These are phyloP conservation scores for Cranoglanis bouderius DNA, from an alignment of 2,113 vertebrate genomes.

Conservation along the genomic window DNA sequence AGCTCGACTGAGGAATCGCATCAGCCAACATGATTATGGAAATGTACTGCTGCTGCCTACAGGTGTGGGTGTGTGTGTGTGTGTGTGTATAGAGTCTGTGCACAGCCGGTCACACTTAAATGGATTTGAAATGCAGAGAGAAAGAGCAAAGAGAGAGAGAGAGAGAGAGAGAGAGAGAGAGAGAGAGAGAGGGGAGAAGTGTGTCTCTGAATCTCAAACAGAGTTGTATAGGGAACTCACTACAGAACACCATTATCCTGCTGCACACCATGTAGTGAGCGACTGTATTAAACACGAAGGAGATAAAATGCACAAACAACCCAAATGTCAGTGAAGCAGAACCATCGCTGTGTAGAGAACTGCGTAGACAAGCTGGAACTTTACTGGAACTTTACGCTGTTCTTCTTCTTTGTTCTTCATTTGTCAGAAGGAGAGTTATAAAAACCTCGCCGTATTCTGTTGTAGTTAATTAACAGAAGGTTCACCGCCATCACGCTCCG, in stretches of 20 bases:
- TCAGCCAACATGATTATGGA: constrained; percentile 53
- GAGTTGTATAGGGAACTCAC: neutral
- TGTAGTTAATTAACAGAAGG: too few relatives aligned
- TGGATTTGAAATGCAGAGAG: constrained; percentile 31
- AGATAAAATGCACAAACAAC: neutral
- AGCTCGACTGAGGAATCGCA: constrained; percentile 1
- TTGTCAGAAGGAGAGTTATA: too few relatives aligned
- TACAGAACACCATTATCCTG: neutral
- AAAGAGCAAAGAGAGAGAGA: neutral
- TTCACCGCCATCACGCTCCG: too few relatives aligned
- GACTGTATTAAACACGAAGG: neutral
- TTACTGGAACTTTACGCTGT: too few relatives aligned
- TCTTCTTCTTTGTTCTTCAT: too few relatives aligned
- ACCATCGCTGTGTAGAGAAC: too few relatives aligned
- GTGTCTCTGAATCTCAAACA: neutral
- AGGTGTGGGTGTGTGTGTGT: constrained; percentile 40
- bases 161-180: neutral
- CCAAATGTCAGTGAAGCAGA: too few relatives aligned
- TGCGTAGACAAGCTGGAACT: too few relatives aligned
- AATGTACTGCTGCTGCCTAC: constrained; percentile 36
- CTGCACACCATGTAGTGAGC: neutral
- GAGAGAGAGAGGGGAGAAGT: neutral
- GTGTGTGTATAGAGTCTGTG: constrained; percentile 4
- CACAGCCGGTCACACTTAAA: constrained; percentile 44
- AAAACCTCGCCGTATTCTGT: too few relatives aligned